Evolutionary conservation across 2,888 invertebrate species (phyloP), one percentile per base, ranked within the genome.

Genomic region (Blera fallax): DNA sequence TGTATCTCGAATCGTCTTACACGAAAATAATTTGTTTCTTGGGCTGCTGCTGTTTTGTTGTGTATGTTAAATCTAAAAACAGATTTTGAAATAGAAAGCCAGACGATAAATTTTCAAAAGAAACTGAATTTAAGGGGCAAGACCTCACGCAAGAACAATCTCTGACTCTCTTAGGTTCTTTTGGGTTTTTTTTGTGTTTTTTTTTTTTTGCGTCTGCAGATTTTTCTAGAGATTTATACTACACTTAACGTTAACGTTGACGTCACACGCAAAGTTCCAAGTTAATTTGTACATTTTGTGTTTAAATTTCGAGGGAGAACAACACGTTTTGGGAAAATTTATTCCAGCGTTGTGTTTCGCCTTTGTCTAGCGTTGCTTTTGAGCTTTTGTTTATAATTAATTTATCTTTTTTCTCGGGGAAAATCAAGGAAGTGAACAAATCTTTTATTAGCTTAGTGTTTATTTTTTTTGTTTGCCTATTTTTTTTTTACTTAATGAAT

Each of bases 21-120:
- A 88, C 89, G 67, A 60, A 52, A 67, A 83, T 76, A 64, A 37
- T 29, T 32, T 82, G 88, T 89, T 89, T 88, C 88, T 90, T 16
- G 21, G n/a, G 32, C 21, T 82, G 4, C 11, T 40, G 50, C 50
- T 69, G 45, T 58, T 60, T 60, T 27, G 45, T n/a, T 40, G 21
- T 37, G 24, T 52, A 14, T 40, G 52, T 16, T 24, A 7, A 52
- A 52, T 64, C 74, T 65, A 64, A 58, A 82, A 82, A 52, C 58
- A 70, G 34, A 77, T 16, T 29, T 16, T n/a, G 10, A 67, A 18
- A 40, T 62, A 0, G 29, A 50, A 62, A 40, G 34, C 24, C 64
- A 64, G 45, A 43, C 45, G 27, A 32, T 24, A 29, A 7, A 50
- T 21, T 40, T 56, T n/a, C n/a, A 16, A 56, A 72, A 14, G 45